Base-by-base conservation (phyloP, 2,888 invertebrate genomes). In the Tetropium fuscum region DNA sequence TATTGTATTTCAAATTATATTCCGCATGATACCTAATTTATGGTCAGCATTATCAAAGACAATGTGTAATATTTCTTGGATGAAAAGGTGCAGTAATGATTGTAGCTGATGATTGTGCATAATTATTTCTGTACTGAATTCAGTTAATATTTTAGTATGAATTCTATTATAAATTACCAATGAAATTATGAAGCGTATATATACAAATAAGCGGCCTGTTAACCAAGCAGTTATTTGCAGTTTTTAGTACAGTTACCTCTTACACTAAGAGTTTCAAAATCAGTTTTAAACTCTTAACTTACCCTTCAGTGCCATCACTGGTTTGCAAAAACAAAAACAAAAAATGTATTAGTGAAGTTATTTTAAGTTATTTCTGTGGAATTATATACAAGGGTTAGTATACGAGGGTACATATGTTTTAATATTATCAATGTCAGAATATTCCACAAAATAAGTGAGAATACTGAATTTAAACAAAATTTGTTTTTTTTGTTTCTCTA, bases 281-380 rank as follows among this genome's bases (percentile, higher is more conserved):
- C 11, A n/a, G 8, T 36, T 38, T 18, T 34, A 49, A 43, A 36
- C 38, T 11, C 38, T 38, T 25, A 51, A 51, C 51, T 51, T 51
- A 51, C 51, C 51, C 36, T 10, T 51, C 51, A 40, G 40, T 51
- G 40, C 57, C 63, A n/a, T 63, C 57, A 60, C 63, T 63, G 59
- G 63, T 60, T 56, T 54, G 53, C 53, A 20, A 59, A 54, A 64
- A 60, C 58, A 49, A 53, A 38, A 58, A 53, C 45, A 51, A 49
- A 51, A 51, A 34, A 20, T n/a, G 10, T 49, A 58, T 36, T 51
- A 51, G 44, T 58, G 18, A 5, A 34, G 43, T 34, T 53, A 44
- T 53, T 30, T 34, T 19, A 6, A 53, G 15, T 18, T 32, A 27
- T 27, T 41, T n/a, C n/a, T 11, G 19, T 36, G 10, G 19, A 18